Evolutionary conservation across 2,113 vertebrate genomes (phyloP).

Genomic region (Halcyon malimbica): DNA sequence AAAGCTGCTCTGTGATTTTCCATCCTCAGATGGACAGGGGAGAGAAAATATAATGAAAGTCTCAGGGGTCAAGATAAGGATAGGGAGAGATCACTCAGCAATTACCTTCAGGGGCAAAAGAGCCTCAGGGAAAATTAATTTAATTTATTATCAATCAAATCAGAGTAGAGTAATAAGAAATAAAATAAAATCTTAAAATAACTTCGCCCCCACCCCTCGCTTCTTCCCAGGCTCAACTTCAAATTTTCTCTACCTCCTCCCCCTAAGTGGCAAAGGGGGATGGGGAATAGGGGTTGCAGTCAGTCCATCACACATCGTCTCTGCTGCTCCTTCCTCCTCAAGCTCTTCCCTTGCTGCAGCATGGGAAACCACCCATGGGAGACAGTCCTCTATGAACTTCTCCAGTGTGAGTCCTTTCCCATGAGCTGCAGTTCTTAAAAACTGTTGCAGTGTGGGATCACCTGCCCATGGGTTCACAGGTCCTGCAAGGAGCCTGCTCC

Average conservation of each 20-base stretch:
- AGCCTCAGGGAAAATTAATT: background rate
- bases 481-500: background rate
- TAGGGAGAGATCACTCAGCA: background rate
- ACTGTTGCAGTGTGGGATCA: background rate
- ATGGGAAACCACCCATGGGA: background rate
- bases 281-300: background rate
- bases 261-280: too few species aligned
- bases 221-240: background rate
- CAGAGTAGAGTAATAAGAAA: background rate
- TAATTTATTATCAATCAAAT: background rate
- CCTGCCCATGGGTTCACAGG: fast-evolving
- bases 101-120: background rate
- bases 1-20: background rate
- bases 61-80: background rate
- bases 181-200: background rate
- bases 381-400: background rate
- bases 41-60: background rate
- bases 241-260: background rate
- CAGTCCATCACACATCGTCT: background rate
- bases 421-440: background rate
- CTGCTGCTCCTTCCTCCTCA: background rate
- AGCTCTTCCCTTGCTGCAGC: background rate
- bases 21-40: background rate
- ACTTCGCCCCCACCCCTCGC: background rate
- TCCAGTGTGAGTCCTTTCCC: background rate